Conservation (phyloP, 2,113 vertebrate genomes). For the Piaya cayana region DNA sequence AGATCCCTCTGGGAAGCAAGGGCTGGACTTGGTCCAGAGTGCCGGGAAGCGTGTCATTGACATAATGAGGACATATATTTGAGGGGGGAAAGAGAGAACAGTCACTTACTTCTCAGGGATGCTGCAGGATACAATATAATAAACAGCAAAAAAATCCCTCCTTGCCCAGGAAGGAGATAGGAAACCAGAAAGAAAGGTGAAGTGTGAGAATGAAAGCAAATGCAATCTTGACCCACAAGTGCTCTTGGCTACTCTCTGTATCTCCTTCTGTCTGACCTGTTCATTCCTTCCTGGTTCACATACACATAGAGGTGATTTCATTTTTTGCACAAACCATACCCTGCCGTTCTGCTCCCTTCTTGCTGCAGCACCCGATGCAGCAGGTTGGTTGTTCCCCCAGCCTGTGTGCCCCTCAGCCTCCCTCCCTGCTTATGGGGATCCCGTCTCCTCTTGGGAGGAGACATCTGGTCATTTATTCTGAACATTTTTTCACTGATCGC, state of each 20-base stretch:
- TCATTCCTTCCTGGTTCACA: too few relatives aligned
- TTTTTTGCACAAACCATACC: too few relatives aligned
- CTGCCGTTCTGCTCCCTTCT: too few relatives aligned
- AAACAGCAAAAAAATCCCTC: not conserved
- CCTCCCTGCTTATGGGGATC: too few relatives aligned
- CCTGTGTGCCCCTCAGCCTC: too few relatives aligned
- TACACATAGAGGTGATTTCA: too few relatives aligned
- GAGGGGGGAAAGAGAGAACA: not conserved
- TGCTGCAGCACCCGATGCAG: too few relatives aligned
- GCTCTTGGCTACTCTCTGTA: not conserved
- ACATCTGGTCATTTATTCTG: too few relatives aligned
- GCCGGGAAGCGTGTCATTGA: slow-evolving; percentile 33
- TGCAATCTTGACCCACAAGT: not conserved
- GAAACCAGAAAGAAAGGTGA: not conserved
- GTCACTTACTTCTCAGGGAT: not conserved
- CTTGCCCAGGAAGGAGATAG: not conserved
- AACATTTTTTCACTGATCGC: too few relatives aligned
- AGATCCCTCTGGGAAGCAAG: slow-evolving; percentile 17
- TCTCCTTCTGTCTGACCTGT: not conserved
- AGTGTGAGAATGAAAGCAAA: not conserved
- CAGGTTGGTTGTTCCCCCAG: too few relatives aligned
- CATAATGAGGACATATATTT: slow-evolving; percentile 19
- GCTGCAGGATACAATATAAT: not conserved
- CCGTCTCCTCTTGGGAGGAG: too few relatives aligned
- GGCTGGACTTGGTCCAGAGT: slow-evolving; percentile 26